A percentile compares a stretch with the other conserved stretches of the same genome.
Conservation (phyloP, 2,888 invertebrate genomes). For the Campopleginae sp. region DNA sequence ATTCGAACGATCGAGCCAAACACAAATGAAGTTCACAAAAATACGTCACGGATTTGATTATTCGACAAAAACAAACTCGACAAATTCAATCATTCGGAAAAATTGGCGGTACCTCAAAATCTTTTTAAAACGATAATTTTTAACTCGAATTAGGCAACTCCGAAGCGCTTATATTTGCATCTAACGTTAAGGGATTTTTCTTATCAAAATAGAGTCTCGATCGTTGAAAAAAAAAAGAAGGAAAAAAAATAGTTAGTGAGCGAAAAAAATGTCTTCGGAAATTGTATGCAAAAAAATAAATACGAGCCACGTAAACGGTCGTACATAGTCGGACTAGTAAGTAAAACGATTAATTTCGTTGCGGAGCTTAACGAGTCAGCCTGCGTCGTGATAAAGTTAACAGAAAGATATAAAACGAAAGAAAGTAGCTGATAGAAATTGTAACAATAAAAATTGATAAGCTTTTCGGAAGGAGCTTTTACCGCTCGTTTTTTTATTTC, state of each 20-base stretch:
- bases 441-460: constrained; percentile 29
- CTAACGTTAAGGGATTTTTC: neutral
- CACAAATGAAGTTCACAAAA: neutral
- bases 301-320: constrained; percentile 3
- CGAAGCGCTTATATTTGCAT: neutral
- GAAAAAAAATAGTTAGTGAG: neutral
- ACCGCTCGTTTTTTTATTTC: constrained; percentile 14
- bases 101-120: neutral
- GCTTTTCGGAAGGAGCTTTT: constrained; percentile 30
- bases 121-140: neutral
- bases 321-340: constrained; percentile 12
- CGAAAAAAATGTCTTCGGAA: neutral
- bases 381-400: constrained; percentile 31
- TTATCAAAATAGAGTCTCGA: neutral
- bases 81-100: neutral
- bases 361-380: constrained; percentile 19
- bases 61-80: neutral
- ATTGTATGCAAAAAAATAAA: neutral
- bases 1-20: constrained; percentile 26
- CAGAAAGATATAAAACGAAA: neutral
- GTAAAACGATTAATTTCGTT: constrained; percentile 48
- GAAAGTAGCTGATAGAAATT: constrained; percentile 30
- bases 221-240: neutral
- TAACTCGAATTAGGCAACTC: neutral
- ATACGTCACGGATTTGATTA: neutral